phyloP scores from a whole-genome alignment of 2,888 invertebrate genomes.

The Heliconius erato region DNA sequence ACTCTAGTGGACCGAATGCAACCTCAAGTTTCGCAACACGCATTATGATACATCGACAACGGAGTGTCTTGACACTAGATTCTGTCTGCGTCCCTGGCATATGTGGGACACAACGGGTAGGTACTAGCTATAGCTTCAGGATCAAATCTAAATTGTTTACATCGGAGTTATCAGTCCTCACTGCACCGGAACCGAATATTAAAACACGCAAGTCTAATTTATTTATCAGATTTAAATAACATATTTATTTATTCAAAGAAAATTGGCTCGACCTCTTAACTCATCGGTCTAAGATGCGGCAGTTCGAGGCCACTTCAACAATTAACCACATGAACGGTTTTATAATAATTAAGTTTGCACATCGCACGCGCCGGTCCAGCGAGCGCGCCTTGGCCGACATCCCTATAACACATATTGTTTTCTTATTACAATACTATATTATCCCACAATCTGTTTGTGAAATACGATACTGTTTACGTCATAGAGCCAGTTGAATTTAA shows the following conservation, averaged over 20 bases:
- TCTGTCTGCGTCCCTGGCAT: no score
- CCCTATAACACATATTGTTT: conserved; percentile 50
- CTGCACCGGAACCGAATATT: background rate
- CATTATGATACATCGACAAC: no score
- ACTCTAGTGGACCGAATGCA: no score
- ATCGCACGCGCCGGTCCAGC: conserved; percentile 34
- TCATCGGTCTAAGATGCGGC: background rate
- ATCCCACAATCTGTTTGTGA: conserved; percentile 51
- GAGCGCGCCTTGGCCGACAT: conserved; percentile 66
- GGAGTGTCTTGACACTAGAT: no score
- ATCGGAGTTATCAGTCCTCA: background rate
- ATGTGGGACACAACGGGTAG: no score
- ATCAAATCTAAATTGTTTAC: background rate
- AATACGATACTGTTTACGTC: conserved; percentile 49
- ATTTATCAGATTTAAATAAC: background rate
- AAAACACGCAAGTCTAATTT: background rate
- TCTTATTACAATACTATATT: conserved; percentile 54
- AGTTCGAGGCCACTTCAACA: conserved; percentile 21
- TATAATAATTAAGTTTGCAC: background rate
- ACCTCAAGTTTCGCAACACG: no score
- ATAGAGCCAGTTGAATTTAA: conserved; percentile 20
- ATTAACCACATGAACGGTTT: conserved; percentile 40
- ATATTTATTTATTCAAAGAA: conserved; percentile 1
- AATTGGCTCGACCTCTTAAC: background rate
- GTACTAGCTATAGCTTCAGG: background rate